Base-by-base conservation (phyloP, 2,113 vertebrate species). In the Gopherus evgoodei region DNA sequence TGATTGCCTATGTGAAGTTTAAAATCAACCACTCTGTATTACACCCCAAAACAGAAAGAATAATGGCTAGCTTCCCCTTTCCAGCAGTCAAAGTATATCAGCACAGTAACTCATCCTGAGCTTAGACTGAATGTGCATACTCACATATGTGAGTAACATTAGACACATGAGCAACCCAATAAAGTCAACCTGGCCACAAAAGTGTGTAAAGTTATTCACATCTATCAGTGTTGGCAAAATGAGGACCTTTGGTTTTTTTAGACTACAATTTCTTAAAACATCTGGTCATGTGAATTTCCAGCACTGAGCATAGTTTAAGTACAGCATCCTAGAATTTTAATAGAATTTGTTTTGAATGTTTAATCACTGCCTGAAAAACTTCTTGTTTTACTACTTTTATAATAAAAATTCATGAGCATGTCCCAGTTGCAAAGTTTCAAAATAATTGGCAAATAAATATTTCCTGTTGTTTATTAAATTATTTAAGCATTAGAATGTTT, bases 201-300 rank as follows among this genome's bases (percentile, higher is more conserved):
- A 16, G 22, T 78, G 13, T 47, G 42, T 12, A 17, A 85, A 65
- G 44, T 11, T 54, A 72, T 35, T 90, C 29, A 44, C 22, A 57
- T 0, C 21, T 21, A 29, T 72, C 38, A 85, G 2, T 49, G 78
- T 81, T 1, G 2, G 52, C 52, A 75, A 14, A 2, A 35, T 1
- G 3, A 84, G 42, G 35, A 62, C 35, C 4, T 1, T 3, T 21
- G 3, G 5, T 72, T 93, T 59, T 81, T 50, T 59, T 90, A 75
- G 25, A 10, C 13, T 53, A 11, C 3, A 62, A 78, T 78, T 11
- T 17, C 54, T 16, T 57, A 3, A 11, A 72, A 5, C 1, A 44
- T 11, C 21, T 88, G 8, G 85, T 10, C 5, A 72, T 3, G 2
- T 94, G 0, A 0, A 11, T 49, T 50, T 65, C 57, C 56, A 47